Base-by-base conservation (phyloP, 2,888 invertebrate species). In the Thysanoteuthis rhombus region DNA sequence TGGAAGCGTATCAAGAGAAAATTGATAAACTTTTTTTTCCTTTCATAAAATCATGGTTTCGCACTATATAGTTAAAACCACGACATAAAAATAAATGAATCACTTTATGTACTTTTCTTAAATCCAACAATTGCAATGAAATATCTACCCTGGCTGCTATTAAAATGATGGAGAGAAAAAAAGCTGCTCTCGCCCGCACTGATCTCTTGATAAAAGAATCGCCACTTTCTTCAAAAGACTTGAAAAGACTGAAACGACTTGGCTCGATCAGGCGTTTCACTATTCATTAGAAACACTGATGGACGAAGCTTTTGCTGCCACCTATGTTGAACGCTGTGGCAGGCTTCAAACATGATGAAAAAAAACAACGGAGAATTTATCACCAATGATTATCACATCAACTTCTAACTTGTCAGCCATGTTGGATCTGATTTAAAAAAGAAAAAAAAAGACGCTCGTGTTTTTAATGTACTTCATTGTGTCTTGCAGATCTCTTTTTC, bases 81-180 rank as follows among this genome's bases (percentile, higher is more conserved):
- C n/a, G 10, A 75, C n/a, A 32, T n/a, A 1, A n/a, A 75, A 75
- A n/a, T 75, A n/a, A 12, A 75, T 75, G n/a, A n/a, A n/a, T 32
- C 5, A n/a, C n/a, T 75, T n/a, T 12, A 10, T 32, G 32, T 25
- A 28, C 1, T 58, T 75, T 75, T 75, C n/a, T n/a, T n/a, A n/a
- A 75, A n/a, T 6, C n/a, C n/a, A 0, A 75, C 32, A n/a, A n/a
- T n/a, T n/a, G 19, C n/a, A 8, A 6, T 1, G 0, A n/a, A n/a
- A 75, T 75, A 10, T n/a, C 10, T n/a, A 12, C n/a, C n/a, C 6
- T 75, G 75, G 75, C 10, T 19, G 16, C 75, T 8, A 22, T 75
- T 75, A 75, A 3, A 75, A n/a, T 12, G 42, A 47, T 19, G 22
- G 22, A 47, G 22, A 16, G 22, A 8, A 47, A 47, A 6, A 75